Evolutionary conservation across 2,888 invertebrate species (phyloP).

Genomic region (Chrysomela aeneicollis): DNA sequence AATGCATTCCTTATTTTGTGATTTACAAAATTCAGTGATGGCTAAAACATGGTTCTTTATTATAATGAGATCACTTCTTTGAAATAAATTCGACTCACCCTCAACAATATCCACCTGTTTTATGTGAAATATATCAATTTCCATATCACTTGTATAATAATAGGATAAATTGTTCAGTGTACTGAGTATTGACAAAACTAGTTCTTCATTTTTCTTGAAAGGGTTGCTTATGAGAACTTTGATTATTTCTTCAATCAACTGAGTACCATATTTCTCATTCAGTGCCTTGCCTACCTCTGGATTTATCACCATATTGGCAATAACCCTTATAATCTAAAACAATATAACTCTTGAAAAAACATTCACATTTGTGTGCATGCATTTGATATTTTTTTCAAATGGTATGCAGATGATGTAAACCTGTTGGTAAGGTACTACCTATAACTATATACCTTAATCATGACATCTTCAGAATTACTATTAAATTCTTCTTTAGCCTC

Average conservation of each 20-base stretch:
- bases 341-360: background rate
- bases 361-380: too few relatives aligned
- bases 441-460: constrained; percentile 67
- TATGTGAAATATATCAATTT: constrained; percentile 61
- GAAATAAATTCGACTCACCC: constrained; percentile 52
- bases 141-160: constrained; percentile 66
- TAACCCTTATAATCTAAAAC: constrained; percentile 76
- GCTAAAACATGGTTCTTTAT: constrained; percentile 52
- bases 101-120: constrained; percentile 64
- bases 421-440: too few relatives aligned
- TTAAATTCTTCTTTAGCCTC: constrained; percentile 58
- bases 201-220: constrained; percentile 71
- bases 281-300: constrained; percentile 77
- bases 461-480: constrained; percentile 70
- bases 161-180: constrained; percentile 87
- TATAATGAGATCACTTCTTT: background rate
- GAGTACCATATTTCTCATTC: constrained; percentile 59
- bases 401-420: too few relatives aligned
- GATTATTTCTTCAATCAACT: constrained; percentile 59
- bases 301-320: constrained; percentile 85
- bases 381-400: too few relatives aligned
- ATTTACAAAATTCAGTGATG: constrained; percentile 60
- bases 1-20: constrained; percentile 64
- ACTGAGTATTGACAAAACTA: constrained; percentile 79
- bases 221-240: constrained; percentile 62